Evolutionary conservation across 2,888 invertebrate species (phyloP).

Genomic region (Leptarthrus brevirostris): DNA sequence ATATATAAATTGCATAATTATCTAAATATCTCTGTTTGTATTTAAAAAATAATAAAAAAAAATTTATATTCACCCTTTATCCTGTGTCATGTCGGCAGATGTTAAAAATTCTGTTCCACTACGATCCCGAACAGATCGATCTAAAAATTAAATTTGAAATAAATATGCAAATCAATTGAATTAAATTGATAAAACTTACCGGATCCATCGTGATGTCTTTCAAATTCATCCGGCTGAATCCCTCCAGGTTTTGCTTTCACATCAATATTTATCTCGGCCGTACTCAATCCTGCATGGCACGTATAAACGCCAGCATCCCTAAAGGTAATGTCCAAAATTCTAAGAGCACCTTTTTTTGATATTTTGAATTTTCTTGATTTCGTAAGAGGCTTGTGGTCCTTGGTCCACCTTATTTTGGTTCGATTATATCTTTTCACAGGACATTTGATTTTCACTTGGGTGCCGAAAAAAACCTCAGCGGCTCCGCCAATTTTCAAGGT

Average conservation of each 20-base stretch:
- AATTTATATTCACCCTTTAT: conserved; percentile 62
- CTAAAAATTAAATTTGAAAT: conserved; percentile 55
- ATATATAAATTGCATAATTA: no score
- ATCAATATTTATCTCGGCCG: conserved; percentile 82
- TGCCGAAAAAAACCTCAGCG: conserved; percentile 90
- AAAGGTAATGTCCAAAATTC: conserved; percentile 83
- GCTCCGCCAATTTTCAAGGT: conserved; percentile 90
- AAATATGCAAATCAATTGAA: no score
- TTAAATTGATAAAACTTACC: no score
- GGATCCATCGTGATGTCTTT: conserved; percentile 68
- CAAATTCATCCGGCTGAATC: conserved; percentile 83
- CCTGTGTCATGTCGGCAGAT: conserved; percentile 65
- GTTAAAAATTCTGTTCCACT: conserved; percentile 65
- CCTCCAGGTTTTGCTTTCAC: conserved; percentile 85
- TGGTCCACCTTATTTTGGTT: conserved; percentile 89
- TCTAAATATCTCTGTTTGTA: no score
- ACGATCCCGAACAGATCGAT: conserved; percentile 64
- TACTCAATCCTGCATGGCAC: conserved; percentile 85
- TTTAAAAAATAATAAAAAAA: no score
- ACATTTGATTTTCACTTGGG: conserved; percentile 93
- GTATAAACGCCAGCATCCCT: conserved; percentile 88
- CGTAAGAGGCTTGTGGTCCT: conserved; percentile 81
- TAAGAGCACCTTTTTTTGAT: conserved; percentile 89
- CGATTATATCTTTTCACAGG: conserved; percentile 86
- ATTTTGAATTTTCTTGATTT: conserved; percentile 88